Evolutionary conservation across 2,113 vertebrate genomes (phyloP), one percentile per base, ranked within the genome.

Genomic region (Axis porcinus): DNA sequence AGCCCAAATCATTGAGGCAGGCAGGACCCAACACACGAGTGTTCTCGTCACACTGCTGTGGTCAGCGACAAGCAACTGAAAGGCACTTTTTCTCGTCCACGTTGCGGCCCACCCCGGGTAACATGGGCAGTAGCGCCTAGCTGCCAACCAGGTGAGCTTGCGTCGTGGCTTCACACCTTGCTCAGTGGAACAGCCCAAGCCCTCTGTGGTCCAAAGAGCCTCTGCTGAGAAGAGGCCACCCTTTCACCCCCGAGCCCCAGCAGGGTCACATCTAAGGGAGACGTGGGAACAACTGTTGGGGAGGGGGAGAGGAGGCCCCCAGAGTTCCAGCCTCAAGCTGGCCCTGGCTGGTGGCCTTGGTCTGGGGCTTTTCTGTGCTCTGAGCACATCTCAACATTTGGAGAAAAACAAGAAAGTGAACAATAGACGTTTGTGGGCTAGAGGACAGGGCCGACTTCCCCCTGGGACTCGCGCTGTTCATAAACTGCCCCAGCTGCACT

Each of bases 321-420:
- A 89, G 50, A 97, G 87, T 0, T 40, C 89, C 92, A 97, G 94
- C 91, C 92, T 95, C 92, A 78, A 96, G 2, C 97, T 96, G 98
- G 91, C 95, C 93, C 76, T 96, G 96, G 97, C 94, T 85, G 85
- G 90, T 94, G 98, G 96, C 96, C 98, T 97, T 74, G 82, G 57
- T 83, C 97, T 96, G 95, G 83, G 96, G 96, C 97, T 98, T 98
- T 98, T 98, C 98, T 98, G 98, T 89, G 97, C 97, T 98, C 97
- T 89, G 95, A 98, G 98, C 98, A 95, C 52, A 95, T 98, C 97
- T 98, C 98, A 98, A 97, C 98, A 99, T 97, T 97, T 97, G 97
- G 97, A 98, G 98, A 97, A 98, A 99, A 99, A 98, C 98, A 99
- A 98, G 98, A 97, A 98, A 97, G 94, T 84, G 96, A 99, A 99